Evolutionary conservation across 2,888 invertebrate genomes (phyloP), one percentile per base, ranked within the genome.

Genomic region (Sicus ferrugineus): DNA sequence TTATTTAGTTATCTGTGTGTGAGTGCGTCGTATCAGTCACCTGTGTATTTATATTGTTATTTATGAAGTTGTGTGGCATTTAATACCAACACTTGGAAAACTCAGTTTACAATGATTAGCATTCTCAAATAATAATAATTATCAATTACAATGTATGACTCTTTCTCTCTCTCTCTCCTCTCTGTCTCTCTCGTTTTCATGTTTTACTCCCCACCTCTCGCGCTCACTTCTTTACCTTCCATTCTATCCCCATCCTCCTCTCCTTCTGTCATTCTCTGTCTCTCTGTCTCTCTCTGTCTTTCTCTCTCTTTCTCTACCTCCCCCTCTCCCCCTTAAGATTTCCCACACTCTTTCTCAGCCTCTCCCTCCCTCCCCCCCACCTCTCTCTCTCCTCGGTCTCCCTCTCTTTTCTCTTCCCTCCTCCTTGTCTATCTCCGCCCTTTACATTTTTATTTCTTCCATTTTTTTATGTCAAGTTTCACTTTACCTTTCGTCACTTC

Each of bases 1-100:
- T 46, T 46, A 46, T 46, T 5, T 4, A 46, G 70, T 72, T 73
- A 73, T n/a, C n/a, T 61, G 38, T 64, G 23, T 58, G 56, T 9
- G 30, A 61, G 23, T 61, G 65, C 66, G 68, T 61, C 28, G 28
- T 54, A 52, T 68, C 56, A 63, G 19, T 63, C 59, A 30, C 50
- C 63, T 34, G 26, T 19, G 2, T 21, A 23, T 21, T 54, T 9
- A 46, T 31, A 26, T 46, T 9, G n/a, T n/a, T n/a, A n/a, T n/a
- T n/a, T n/a, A n/a, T n/a, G n/a, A n/a, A n/a, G n/a, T n/a, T n/a
- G n/a, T n/a, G n/a, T n/a, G n/a, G n/a, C n/a, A n/a, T n/a, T n/a
- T n/a, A n/a, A n/a, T n/a, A n/a, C n/a, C n/a, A n/a, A n/a, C n/a
- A n/a, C n/a, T n/a, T n/a, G n/a, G n/a, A n/a, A n/a, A n/a, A n/a